These are phyloP conservation scores for Aphrophora alni DNA, from an alignment of 2,888 invertebrate species.

Conservation along the genomic window DNA sequence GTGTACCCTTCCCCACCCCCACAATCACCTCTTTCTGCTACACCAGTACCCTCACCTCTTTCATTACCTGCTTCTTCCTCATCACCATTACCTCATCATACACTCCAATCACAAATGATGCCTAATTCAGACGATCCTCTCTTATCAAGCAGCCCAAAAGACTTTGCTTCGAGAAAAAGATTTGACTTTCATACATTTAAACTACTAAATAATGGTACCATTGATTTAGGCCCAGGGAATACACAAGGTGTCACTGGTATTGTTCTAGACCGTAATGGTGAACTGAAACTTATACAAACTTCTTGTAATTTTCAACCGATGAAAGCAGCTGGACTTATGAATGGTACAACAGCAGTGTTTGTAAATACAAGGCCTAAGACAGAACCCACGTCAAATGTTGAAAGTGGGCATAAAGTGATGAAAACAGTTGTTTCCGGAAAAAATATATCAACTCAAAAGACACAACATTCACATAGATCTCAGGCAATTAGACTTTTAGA, in stretches of 20 bases:
- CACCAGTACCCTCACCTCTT: slow-evolving; percentile 67
- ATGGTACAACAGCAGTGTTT: slow-evolving; percentile 45
- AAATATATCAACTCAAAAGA: slow-evolving; percentile 20
- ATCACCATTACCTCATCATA: slow-evolving; percentile 59
- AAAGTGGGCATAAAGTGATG: slow-evolving; percentile 32
- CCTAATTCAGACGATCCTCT: slow-evolving; percentile 87
- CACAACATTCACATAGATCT: slow-evolving; percentile 22
- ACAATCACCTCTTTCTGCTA: slow-evolving; percentile 60
- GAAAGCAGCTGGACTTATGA: slow-evolving; percentile 40
- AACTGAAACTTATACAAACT: slow-evolving; percentile 67
- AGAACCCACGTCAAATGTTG: slow-evolving; percentile 20
- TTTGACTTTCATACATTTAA: slow-evolving; percentile 67
- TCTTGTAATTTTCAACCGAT: slow-evolving; percentile 47
- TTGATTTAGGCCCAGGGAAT: slow-evolving; percentile 62
- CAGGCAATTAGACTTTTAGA: slow-evolving; percentile 47
- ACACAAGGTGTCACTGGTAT: slow-evolving; percentile 64
- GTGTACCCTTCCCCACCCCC: slow-evolving; percentile 61
- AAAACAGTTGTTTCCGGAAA: slow-evolving; percentile 35
- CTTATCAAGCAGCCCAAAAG: slow-evolving; percentile 82
- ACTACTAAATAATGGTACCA: slow-evolving; percentile 62
- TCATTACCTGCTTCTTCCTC: slow-evolving; percentile 59
- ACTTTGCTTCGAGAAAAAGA: slow-evolving; percentile 67
- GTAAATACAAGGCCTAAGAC: slow-evolving; percentile 42
- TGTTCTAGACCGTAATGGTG: slow-evolving; percentile 67
- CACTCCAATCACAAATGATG: slow-evolving; percentile 82